phyloP scores from a whole-genome alignment of 2,888 invertebrate species.

The Protonemura montana region DNA sequence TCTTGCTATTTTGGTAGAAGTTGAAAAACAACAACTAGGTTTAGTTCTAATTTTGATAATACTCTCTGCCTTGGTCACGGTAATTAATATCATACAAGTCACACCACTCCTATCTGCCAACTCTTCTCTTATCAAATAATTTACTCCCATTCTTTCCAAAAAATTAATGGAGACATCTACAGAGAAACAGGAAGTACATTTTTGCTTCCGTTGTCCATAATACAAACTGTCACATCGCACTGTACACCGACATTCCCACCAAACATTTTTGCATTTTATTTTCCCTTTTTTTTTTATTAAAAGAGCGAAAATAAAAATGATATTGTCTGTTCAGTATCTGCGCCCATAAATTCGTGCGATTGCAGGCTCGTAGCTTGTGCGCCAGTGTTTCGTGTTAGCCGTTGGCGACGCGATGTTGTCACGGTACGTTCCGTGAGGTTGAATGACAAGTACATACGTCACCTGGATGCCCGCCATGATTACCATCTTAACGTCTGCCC shows the following conservation, averaged over 20 bases:
- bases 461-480: constrained; percentile 22
- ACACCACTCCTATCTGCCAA: neutral
- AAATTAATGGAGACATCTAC: constrained; percentile 25
- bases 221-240: neutral
- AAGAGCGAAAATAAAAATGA: neutral
- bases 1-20: no score
- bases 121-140: constrained; percentile 24
- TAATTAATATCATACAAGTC: no score
- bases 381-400: neutral
- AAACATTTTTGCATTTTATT: neutral
- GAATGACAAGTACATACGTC: constrained; percentile 46
- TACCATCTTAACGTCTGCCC: neutral
- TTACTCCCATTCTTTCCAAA: constrained; percentile 20
- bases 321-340: neutral
- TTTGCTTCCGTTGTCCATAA: constrained; percentile 14
- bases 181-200: constrained; percentile 25
- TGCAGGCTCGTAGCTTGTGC: neutral
- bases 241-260: neutral
- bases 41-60: no score
- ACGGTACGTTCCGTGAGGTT: constrained; percentile 27
- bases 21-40: no score
- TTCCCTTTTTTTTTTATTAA: neutral
- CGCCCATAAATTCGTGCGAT: neutral
- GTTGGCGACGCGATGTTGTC: neutral
- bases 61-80: no score